phyloP scores from a whole-genome alignment of 2,888 invertebrate genomes.

The Taenaris catops region DNA sequence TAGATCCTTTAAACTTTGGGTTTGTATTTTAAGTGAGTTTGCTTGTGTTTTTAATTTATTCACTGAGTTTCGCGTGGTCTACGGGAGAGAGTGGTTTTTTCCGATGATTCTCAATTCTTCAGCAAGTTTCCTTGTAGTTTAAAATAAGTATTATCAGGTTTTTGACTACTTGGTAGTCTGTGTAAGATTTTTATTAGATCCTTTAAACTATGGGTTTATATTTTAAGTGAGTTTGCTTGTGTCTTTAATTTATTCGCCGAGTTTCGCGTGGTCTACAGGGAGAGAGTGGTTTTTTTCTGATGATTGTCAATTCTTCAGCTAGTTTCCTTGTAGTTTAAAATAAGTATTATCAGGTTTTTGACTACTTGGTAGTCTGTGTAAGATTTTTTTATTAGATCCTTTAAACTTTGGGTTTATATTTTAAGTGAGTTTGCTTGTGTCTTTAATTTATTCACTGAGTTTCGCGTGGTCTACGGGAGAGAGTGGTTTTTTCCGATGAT shows the following conservation, averaged over 20 bases:
- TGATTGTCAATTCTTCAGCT: no score
- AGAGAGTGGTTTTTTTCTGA: no score
- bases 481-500: no score
- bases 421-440: constrained; percentile 20
- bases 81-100: constrained; percentile 9
- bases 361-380: constrained; percentile 25
- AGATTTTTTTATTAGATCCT: constrained; percentile 25
- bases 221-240: no score
- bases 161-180: no score
- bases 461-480: constrained; percentile 12
- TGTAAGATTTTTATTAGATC: no score
- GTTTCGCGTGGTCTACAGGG: no score
- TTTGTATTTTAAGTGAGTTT: constrained; percentile 22
- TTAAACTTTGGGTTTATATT: constrained; percentile 20
- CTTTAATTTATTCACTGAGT: constrained; percentile 21
- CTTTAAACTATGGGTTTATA: no score
- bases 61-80: constrained; percentile 16
- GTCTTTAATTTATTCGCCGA: constrained; percentile 21
- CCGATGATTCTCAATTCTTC: no score
- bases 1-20: constrained; percentile 19
- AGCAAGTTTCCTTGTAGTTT: no score
- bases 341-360: constrained; percentile 32
- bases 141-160: no score
- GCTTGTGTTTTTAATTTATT: constrained; percentile 22
- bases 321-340: no score